These are phyloP conservation scores for Aplodontia rufa DNA, from an alignment of 2,113 vertebrate genomes.

Conservation along the genomic window DNA sequence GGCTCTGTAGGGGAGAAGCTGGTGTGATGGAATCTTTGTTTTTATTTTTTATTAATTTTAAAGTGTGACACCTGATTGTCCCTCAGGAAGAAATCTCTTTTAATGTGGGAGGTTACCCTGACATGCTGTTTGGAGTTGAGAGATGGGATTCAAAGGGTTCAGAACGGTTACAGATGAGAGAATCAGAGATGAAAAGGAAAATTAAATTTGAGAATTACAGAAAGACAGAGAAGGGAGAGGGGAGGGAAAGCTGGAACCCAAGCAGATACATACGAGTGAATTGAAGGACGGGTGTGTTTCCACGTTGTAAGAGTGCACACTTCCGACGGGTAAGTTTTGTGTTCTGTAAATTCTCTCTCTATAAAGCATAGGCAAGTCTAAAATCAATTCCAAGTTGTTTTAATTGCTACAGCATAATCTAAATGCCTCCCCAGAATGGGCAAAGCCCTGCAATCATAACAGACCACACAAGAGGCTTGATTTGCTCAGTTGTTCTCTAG, in stretches of 20 bases:
- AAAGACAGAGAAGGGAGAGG: background rate
- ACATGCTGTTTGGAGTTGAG: background rate
- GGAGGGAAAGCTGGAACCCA: too few relatives aligned
- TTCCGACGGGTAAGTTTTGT: background rate
- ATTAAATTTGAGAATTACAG: background rate
- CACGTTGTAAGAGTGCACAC: accelerated
- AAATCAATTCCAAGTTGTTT: background rate
- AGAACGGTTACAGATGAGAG: background rate
- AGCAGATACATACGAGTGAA: background rate
- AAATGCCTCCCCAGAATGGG: background rate
- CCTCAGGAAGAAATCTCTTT: background rate
- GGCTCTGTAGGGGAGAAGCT: background rate
- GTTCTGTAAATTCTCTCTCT: background rate
- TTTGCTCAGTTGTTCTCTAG: background rate
- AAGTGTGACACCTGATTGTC: background rate
- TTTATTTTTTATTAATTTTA: background rate
- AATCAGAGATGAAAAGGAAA: background rate
- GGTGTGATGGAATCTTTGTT: background rate
- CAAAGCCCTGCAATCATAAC: background rate
- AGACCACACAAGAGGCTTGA: too few relatives aligned
- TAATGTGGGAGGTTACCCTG: background rate
- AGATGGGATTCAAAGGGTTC: background rate
- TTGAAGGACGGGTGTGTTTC: background rate
- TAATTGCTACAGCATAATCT: accelerated
- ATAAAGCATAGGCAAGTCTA: background rate